Evolutionary conservation across 2,797 vertebrate genomes (phyloP), one percentile per base, ranked within the genome.

Genomic region (Melanogrammus aeglefinus): DNA sequence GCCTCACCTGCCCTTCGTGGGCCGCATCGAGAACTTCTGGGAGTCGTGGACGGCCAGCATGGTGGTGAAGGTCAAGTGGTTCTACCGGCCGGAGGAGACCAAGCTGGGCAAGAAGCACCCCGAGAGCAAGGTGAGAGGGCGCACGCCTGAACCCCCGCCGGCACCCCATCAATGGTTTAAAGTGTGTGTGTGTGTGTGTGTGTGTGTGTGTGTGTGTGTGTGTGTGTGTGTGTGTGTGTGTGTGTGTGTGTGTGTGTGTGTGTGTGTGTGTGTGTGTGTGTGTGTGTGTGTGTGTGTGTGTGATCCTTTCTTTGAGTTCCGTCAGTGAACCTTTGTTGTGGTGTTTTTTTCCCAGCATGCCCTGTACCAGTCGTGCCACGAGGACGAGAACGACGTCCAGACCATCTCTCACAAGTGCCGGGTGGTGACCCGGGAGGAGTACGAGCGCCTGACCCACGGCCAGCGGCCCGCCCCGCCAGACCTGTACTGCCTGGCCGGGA

Each of bases 341-440:
- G 9, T 70, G 3, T 83, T 79, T 79, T 80, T 8, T 44, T n/a
- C 18, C 12, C 92, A 99, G 98, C 94, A 96, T 18, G 98, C 97
- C 31, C 94, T 99, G 83, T 99, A 99, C 93, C 98, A 99, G 94
- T 99, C 97, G 7, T 98, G 97, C 39, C 98, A 99, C 0, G 96
- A 99, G 83, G 98, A 99, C 78, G 98, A 99, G 90, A 99, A 99
- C 0, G 97, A 99, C 1, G 98, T 99, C 87, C 98, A 99, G 96
- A 99, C 98, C 81, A 97, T 99, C 94, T 99, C 98, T 81, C 98
- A 99, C 91, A 99, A 98, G 92, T 99, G 98, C 93, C 96, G 96
- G 92, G 98, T 99, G 82, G 96, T 99, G 81, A 96, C 96, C 88
- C 91, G 96, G 90, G 96, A 97, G 87, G 97, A 99, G 21, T 99